Evolutionary conservation across 2,797 vertebrate genomes (phyloP), one percentile per base, ranked within the genome.

Genomic region (Pipistrellus pipistrellus): DNA sequence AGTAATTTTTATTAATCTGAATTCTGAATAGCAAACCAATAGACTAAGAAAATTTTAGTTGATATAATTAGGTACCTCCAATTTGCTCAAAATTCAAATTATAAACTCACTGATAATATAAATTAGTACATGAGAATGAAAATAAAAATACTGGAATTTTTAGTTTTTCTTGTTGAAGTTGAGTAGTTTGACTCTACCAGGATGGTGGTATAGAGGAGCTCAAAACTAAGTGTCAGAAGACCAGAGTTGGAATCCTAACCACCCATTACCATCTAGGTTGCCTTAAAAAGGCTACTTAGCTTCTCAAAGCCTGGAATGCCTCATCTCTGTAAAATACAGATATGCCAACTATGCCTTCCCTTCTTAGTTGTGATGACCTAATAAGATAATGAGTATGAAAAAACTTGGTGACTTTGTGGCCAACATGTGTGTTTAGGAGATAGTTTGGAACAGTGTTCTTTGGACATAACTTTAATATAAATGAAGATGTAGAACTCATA

Each of bases 1-100:
- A 90, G 15, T 81, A 62, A 55, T 77, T 75, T 93, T 90, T 35
- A 80, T 91, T 55, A 72, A 7, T 84, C 14, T 78, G 76, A 85
- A 76, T 92, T 95, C 78, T 64, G 13, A 82, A 75, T 76, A 89
- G 53, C 71, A 83, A 35, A 87, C 8, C 23, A 69, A 73, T 77
- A 78, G 25, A 44, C 12, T 53, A 23, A 68, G 35, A 85, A 35
- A 78, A 10, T 93, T 96, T 92, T 72, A 32, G 25, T 81, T 59
- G 1, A 75, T 30, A 11, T n/a, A 46, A 25, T 90, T 85, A 92
- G 64, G 46, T 94, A 20, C 2, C 8, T 62, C 57, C 51, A 72
- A 27, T 35, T 91, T 94, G 13, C 41, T 53, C 4, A 48, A 23
- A 23, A 13, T 89, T 41, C 38, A 92, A 71, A 82, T 92, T 85